A percentile compares a stretch with the other conserved stretches of the same genome.
Evolutionary conservation across 2,888 invertebrate species (phyloP).

Genomic region (Neelides folsomi): DNA sequence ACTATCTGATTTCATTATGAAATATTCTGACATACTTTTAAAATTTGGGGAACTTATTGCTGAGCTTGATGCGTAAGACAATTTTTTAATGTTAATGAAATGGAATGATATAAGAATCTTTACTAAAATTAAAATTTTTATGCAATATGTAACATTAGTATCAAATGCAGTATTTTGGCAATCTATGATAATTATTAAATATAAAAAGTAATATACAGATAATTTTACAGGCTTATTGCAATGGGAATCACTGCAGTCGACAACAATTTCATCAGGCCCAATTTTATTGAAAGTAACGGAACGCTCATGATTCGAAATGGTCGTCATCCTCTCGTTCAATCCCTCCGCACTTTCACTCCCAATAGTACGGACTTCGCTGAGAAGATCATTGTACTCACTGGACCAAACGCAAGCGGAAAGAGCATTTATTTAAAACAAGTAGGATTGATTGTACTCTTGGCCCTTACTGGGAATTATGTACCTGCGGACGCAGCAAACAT

Average conservation of each 20-base stretch:
- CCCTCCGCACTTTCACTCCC: constrained; percentile 51
- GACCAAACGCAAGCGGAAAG: constrained; percentile 85
- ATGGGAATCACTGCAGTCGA: constrained; percentile 53
- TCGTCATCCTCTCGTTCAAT: constrained; percentile 63
- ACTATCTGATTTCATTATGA: constrained; percentile 50
- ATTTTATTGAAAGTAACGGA: constrained; percentile 44
- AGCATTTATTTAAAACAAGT: constrained; percentile 79
- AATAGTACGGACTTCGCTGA: constrained; percentile 54
- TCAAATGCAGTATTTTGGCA: too few relatives aligned
- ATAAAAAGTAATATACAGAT: too few relatives aligned
- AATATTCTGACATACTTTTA: constrained; percentile 46
- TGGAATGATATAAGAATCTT: background rate
- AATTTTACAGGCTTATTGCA: constrained; percentile 49
- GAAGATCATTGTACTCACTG: constrained; percentile 64
- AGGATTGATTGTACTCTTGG: constrained; percentile 65
- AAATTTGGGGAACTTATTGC: constrained; percentile 49
- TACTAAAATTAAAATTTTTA: too few relatives aligned
- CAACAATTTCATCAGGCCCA: constrained; percentile 51
- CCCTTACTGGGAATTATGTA: constrained; percentile 78
- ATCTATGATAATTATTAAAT: too few relatives aligned
- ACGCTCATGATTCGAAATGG: constrained; percentile 51
- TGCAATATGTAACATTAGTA: too few relatives aligned
- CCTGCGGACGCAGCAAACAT: constrained; percentile 63
- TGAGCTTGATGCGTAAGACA: constrained; percentile 53
- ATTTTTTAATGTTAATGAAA: constrained; percentile 3